Percentiles rank a stretch among this genome's conserved stretches.
phyloP scores from a whole-genome alignment of 2,888 invertebrate species.

The Malacosoma neustria region DNA sequence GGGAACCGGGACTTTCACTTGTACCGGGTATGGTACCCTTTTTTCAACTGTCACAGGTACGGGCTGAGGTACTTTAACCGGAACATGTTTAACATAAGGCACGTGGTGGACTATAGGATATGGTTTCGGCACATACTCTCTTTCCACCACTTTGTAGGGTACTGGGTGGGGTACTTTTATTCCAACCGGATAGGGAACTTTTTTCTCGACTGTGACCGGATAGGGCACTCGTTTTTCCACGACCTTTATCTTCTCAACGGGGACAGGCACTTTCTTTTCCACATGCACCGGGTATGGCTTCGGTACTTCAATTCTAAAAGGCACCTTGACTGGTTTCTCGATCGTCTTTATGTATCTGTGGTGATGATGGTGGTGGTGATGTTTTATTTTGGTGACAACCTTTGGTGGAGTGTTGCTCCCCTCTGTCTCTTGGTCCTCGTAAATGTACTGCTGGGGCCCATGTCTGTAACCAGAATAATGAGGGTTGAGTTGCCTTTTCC shows the following conservation, averaged over 20 bases:
- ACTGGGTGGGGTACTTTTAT: slow-evolving; percentile 62
- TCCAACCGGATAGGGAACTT: slow-evolving; percentile 57
- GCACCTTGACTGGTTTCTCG: slow-evolving; percentile 68
- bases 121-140: slow-evolving; percentile 63
- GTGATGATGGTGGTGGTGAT: slow-evolving; percentile 79
- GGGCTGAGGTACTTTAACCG: slow-evolving; percentile 57
- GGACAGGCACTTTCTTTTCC: slow-evolving; percentile 54
- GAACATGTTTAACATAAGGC: slow-evolving; percentile 49
- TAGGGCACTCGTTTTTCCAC: slow-evolving; percentile 53
- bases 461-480: slow-evolving; percentile 48
- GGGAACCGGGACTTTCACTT: slow-evolving; percentile 45
- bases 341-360: slow-evolving; percentile 78
- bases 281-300: slow-evolving; percentile 67
- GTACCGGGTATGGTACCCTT: slow-evolving; percentile 55
- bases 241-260: slow-evolving; percentile 45
- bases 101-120: slow-evolving; percentile 62
- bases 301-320: slow-evolving; percentile 71
- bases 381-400: slow-evolving; percentile 64
- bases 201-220: slow-evolving; percentile 59
- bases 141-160: slow-evolving; percentile 67
- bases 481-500: slow-evolving; percentile 37
- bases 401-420: slow-evolving; percentile 34
- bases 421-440: slow-evolving; percentile 39
- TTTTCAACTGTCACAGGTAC: slow-evolving; percentile 52
- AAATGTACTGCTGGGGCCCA: slow-evolving; percentile 24